phyloP scores from a whole-genome alignment of 2,797 vertebrate genomes.

The Odontamblyopus rebecca region DNA sequence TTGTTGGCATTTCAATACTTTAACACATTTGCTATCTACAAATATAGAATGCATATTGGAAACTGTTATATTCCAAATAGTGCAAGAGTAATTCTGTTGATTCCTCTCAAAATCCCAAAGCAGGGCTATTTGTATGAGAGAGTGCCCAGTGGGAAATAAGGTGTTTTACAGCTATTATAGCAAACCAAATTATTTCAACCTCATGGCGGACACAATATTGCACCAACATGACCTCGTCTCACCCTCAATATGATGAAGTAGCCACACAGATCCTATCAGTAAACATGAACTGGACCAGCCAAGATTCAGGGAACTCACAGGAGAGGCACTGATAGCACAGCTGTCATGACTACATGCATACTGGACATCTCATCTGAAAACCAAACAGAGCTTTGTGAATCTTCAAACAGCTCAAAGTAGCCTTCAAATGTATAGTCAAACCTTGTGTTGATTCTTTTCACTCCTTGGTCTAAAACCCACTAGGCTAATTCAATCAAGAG shows the following conservation, averaged over 20 bases:
- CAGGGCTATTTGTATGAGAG: conserved; percentile 72
- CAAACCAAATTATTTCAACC: conserved; percentile 81
- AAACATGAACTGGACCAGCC: conserved; percentile 69
- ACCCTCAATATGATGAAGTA: conserved; percentile 70
- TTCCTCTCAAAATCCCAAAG: conserved; percentile 64
- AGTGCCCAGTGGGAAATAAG: conserved; percentile 79
- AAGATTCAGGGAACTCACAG: conserved; percentile 49
- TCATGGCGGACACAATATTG: conserved; percentile 77
- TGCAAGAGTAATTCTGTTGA: conserved; percentile 42
- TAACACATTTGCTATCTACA: not conserved
- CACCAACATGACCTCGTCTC: conserved; percentile 70
- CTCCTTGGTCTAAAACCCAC: conserved; percentile 60
- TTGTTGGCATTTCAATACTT: not conserved
- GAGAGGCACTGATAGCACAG: conserved; percentile 55
- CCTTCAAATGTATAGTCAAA: conserved; percentile 2
- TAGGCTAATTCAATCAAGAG: conserved; percentile 76
- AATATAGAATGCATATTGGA: not conserved
- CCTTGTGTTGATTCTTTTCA: not conserved
- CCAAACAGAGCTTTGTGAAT: conserved; percentile 33
- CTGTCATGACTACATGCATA: conserved; percentile 47
- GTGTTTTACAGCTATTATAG: conserved; percentile 78
- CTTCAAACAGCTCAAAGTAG: conserved; percentile 26
- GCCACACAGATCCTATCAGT: conserved; percentile 72
- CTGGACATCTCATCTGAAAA: conserved; percentile 37
- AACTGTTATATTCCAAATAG: conserved; percentile 28